These are phyloP conservation scores for Antigone vipio DNA, from an alignment of 2,113 vertebrate species.

Conservation along the genomic window DNA sequence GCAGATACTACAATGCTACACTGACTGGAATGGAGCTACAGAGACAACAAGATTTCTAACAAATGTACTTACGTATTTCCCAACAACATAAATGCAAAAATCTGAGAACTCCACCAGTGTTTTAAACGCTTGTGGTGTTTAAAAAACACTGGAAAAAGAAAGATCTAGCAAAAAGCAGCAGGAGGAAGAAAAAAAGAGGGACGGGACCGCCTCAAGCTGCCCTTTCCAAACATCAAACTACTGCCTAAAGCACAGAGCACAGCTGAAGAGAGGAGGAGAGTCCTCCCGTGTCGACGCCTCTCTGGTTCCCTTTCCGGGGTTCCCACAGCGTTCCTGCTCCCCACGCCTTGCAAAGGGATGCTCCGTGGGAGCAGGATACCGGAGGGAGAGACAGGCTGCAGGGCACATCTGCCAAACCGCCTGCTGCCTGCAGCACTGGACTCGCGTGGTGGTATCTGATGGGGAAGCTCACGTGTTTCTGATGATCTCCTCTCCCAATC, in stretches of 20 bases:
- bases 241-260: background rate
- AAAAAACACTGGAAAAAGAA: background rate
- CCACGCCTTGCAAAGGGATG: background rate
- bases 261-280: background rate
- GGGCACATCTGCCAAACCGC: background rate
- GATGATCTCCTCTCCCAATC: background rate
- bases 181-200: background rate
- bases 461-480: background rate
- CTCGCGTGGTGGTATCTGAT: background rate
- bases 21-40: background rate
- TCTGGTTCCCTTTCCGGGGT: too few relatives aligned
- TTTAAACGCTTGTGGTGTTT: too few relatives aligned
- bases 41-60: background rate
- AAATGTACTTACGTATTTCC: background rate
- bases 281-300: fast-evolving
- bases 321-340: background rate
- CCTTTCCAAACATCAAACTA: background rate
- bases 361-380: background rate
- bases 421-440: background rate
- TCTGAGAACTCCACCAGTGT: background rate
- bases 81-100: background rate
- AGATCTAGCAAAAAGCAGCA: background rate
- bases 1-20: background rate
- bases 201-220: background rate
- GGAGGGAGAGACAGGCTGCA: background rate